Evolutionary conservation across 30 jellyfish, hydroid and myxozoan genomes (phyloP), one percentile per base, ranked within the genome.

Genomic region (Cassiopea andromeda): DNA sequence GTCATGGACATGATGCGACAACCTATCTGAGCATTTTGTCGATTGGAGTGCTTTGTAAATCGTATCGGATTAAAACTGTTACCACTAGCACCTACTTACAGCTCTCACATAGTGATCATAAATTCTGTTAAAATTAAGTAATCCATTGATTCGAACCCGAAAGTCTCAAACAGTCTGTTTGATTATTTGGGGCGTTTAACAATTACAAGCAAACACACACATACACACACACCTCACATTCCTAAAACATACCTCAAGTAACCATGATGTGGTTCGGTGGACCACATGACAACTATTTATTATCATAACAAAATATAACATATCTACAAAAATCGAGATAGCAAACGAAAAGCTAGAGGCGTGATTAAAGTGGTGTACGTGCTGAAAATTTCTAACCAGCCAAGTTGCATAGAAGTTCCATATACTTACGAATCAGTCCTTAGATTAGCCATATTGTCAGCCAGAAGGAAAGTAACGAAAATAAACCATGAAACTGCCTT

Each of bases 261-360:
- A 2, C 15, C 27, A 70, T 50, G 16, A 70, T 70, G 57, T 54
- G 79, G 54, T 59, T 43, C 79, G 54, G 79, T 70, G 79, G 79
- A 70, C 79, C 50, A 70, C 54, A 17, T 1, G 10, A 70, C 16
- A 15, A 70, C 18, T 43, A 70, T 43, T 19, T 16, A 70, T 6
- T 70, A 70, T 2, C 6, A 50, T 12, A 70, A 70, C 79, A 27
- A 70, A 70, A 70, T 70, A 70, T 18, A 70, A 70, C 79, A 70
- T 70, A 70, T 70, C 79, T 70, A 70, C 79, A 70, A 16, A 70
- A 43, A 70, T 27, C 16, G 54, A n/a, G 17, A 70, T 14, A 70
- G 73, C 2, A 64, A 64, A 64, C 73, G 43, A 64, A 16, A 64
- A 54, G 15, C 73, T 64, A 64, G 73, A 64, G 38, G 73, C 73